A percentile compares a stretch with the other conserved stretches of the same genome.
These are phyloP conservation scores for Acipenser transmontanus DNA, from an alignment of 2,797 vertebrate species.

Conservation along the genomic window DNA sequence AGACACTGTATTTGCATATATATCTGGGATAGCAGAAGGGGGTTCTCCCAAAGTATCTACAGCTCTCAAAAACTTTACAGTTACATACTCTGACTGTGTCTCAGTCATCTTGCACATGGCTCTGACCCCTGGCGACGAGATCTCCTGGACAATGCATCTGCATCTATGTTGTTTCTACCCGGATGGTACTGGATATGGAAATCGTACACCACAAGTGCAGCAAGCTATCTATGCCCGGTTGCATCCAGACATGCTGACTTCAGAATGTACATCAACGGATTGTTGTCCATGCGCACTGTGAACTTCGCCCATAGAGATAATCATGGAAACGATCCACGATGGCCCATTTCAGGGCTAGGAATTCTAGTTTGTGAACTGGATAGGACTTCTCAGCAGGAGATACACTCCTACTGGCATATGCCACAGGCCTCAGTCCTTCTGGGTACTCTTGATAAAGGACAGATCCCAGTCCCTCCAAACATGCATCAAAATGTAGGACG, in stretches of 20 bases:
- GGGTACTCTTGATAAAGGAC: not conserved
- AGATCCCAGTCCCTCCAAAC: not conserved
- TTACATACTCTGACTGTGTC: not conserved
- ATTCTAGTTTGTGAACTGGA: no score
- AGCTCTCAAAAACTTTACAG: not conserved
- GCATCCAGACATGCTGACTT: no score
- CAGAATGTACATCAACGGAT: no score
- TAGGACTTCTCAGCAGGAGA: not conserved
- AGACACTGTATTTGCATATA: not conserved
- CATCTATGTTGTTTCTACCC: no score
- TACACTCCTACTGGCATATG: not conserved
- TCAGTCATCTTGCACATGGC: not conserved
- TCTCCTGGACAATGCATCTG: not conserved
- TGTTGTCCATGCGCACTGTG: no score
- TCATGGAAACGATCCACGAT: no score
- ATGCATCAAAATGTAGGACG: not conserved
- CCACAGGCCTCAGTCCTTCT: not conserved
- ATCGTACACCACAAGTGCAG: no score
- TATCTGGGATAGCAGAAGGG: not conserved
- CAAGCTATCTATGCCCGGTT: no score
- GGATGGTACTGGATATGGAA: no score
- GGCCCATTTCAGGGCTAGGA: no score
- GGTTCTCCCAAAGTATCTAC: not conserved
- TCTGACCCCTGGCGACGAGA: not conserved
- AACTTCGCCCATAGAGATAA: no score